Percentiles rank a stretch among this genome's conserved stretches.
phyloP scores from a whole-genome alignment of 2,113 vertebrate species.

The Martes martes region DNA sequence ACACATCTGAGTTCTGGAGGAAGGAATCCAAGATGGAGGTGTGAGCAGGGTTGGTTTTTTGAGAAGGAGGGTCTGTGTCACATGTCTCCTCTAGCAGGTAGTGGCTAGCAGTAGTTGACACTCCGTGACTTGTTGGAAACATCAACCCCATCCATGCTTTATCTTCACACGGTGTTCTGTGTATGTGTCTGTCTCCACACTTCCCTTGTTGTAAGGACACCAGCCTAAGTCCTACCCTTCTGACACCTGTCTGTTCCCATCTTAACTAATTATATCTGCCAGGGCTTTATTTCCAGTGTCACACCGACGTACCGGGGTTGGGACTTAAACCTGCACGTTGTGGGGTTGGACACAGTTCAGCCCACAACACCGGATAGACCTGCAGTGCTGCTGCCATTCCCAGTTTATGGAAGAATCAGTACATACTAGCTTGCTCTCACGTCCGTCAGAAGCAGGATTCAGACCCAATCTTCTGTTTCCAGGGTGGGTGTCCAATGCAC shows the following conservation, averaged over 20 bases:
- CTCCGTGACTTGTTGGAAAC: background rate
- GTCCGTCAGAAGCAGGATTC: background rate
- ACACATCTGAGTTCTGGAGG: no score
- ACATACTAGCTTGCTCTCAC: background rate
- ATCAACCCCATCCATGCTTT: background rate
- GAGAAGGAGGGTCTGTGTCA: background rate
- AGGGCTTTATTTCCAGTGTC: background rate
- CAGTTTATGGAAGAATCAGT: background rate
- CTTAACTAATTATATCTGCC: background rate
- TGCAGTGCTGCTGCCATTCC: background rate
- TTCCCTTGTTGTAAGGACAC: background rate
- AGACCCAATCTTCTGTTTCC: background rate
- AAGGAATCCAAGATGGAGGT: background rate
- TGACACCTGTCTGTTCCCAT: background rate
- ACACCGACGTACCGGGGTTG: background rate
- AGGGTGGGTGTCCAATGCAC: background rate
- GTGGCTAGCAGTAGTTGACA: background rate
- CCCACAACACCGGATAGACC: background rate
- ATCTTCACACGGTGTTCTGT: background rate
- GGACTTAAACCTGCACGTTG: background rate
- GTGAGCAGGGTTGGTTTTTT: background rate
- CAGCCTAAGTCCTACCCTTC: background rate
- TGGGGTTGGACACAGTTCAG: background rate
- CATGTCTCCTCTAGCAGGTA: fast-evolving
- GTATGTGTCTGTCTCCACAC: background rate